Conservation (phyloP, 2,888 invertebrate genomes). For the Diplolepis rosae region DNA sequence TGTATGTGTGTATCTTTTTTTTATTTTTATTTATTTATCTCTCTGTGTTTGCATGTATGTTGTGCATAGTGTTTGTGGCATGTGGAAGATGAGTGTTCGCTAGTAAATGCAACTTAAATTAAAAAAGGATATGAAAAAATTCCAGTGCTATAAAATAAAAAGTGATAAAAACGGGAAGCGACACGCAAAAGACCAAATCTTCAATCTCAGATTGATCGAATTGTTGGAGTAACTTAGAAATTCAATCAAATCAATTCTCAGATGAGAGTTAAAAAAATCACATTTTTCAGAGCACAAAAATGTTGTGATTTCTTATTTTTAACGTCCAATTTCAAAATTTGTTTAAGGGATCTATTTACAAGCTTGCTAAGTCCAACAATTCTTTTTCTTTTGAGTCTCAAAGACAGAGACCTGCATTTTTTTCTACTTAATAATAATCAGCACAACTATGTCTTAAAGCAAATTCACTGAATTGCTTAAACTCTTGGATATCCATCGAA, state of each 20-base stretch:
- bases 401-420: neutral
- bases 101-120: slow-evolving; percentile 48
- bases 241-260: neutral
- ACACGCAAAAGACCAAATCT: slow-evolving; percentile 13
- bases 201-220: slow-evolving; percentile 20
- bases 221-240: slow-evolving; percentile 5
- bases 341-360: neutral
- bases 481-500: slow-evolving; percentile 8
- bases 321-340: neutral
- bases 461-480: slow-evolving; percentile 11
- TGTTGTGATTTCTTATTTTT: neutral
- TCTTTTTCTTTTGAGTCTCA: neutral
- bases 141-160: slow-evolving; percentile 4
- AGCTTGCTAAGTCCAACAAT: slow-evolving; percentile 10
- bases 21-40: slow-evolving; percentile 33
- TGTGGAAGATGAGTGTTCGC: slow-evolving; percentile 47
- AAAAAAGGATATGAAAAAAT: slow-evolving; percentile 19
- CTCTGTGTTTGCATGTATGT: slow-evolving; percentile 39
- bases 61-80: slow-evolving; percentile 42
- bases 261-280: too few species aligned
- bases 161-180: slow-evolving; percentile 15
- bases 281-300: too few species aligned
- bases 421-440: slow-evolving; percentile 27
- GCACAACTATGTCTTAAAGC: slow-evolving; percentile 20
- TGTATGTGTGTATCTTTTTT: slow-evolving; percentile 47